These are phyloP conservation scores for Ibidorhyncha struthersii DNA, from an alignment of 2,113 vertebrate species.

Conservation along the genomic window DNA sequence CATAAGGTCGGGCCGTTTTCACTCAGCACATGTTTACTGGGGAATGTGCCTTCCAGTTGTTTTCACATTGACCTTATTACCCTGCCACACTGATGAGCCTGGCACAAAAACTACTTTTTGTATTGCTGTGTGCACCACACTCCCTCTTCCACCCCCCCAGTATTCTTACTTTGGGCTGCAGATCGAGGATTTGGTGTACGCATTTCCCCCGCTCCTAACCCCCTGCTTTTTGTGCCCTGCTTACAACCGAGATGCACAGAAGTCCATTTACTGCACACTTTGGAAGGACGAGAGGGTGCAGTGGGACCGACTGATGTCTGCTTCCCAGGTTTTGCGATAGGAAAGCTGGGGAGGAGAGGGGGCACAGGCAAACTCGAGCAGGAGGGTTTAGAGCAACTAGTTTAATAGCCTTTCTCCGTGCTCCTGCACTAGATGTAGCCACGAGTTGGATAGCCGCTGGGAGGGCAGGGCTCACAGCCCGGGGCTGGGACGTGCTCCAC, in stretches of 20 bases:
- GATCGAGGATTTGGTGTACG: not conserved
- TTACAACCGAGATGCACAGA: not conserved
- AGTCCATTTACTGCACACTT: not conserved
- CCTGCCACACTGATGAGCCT: constrained; percentile 82
- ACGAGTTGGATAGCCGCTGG: fast-evolving
- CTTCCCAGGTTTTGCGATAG: not conserved
- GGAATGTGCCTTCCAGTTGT: constrained; percentile 89
- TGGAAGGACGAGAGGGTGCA: not conserved
- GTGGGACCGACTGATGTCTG: not conserved
- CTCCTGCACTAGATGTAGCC: not conserved
- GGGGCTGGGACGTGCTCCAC: not conserved
- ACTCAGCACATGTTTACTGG: constrained; percentile 88
- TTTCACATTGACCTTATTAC: constrained; percentile 97
- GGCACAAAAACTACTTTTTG: constrained; percentile 72
- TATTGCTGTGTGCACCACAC: not conserved
- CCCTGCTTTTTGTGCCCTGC: not conserved
- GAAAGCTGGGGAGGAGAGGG: not conserved
- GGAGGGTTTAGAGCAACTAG: not conserved
- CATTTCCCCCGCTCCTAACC: not conserved
- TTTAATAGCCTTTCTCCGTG: not conserved
- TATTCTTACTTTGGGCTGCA: not conserved
- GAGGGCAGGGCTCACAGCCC: not conserved
- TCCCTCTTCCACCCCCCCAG: not conserved
- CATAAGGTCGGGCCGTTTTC: constrained; percentile 86
- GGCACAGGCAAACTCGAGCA: fast-evolving